phyloP scores from a whole-genome alignment of 1,140 invertebrate species.

The Eueides isabella region DNA sequence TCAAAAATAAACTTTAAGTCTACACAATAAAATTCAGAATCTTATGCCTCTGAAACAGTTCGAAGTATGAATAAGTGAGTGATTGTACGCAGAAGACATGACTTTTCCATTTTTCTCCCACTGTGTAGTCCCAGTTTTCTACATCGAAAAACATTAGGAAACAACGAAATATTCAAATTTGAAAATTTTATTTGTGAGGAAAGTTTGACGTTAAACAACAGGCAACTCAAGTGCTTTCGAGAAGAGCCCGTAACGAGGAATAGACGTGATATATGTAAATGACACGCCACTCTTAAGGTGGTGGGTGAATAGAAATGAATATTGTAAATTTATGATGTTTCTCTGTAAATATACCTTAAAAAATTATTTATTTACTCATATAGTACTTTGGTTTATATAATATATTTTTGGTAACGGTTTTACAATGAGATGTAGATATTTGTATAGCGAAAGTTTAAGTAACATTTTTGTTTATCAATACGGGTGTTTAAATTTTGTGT shows the following conservation, averaged over 20 bases:
- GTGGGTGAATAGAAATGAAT: neutral
- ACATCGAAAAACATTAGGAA: slow-evolving; percentile 34
- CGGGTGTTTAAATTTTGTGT: neutral
- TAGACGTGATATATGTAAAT: slow-evolving; percentile 59
- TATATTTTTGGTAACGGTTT: too few species aligned
- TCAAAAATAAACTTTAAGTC: slow-evolving; percentile 17
- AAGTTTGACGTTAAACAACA: slow-evolving; percentile 45
- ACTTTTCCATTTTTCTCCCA: slow-evolving; percentile 67
- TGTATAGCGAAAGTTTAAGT: neutral
- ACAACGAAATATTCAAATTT: slow-evolving; percentile 56
- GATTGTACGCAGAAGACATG: slow-evolving; percentile 48
- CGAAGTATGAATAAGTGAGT: slow-evolving; percentile 36
- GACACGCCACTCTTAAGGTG: slow-evolving; percentile 27
- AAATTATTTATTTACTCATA: neutral
- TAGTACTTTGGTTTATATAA: too few species aligned
- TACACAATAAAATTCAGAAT: slow-evolving; percentile 14
- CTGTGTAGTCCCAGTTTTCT: slow-evolving; percentile 40
- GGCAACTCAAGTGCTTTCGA: slow-evolving; percentile 41
- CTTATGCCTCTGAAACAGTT: neutral
- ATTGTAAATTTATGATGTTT: neutral
- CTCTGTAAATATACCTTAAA: neutral
- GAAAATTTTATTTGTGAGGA: slow-evolving; percentile 53
- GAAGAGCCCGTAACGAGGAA: slow-evolving; percentile 47
- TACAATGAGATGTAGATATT: neutral
- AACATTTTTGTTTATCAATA: neutral